A percentile compares a stretch with the other conserved stretches of the same genome.
These are phyloP conservation scores for Trogon melanurus DNA, from an alignment of 2,113 vertebrate species.

Conservation along the genomic window DNA sequence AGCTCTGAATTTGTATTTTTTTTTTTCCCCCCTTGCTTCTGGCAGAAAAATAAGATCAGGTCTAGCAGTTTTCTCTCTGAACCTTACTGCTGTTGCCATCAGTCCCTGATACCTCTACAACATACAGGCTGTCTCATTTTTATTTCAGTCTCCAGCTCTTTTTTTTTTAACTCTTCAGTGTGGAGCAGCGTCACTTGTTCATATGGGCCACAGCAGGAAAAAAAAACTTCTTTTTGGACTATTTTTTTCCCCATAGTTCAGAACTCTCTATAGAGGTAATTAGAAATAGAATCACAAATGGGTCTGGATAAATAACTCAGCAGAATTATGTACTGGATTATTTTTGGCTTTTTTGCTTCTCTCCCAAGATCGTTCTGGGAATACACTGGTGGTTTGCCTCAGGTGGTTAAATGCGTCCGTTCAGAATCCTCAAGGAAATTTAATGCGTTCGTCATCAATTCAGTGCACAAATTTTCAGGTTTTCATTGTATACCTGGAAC, in stretches of 20 bases:
- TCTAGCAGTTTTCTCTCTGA: conserved; percentile 32
- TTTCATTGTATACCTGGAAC: not conserved
- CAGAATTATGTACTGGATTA: not conserved
- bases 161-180: not conserved
- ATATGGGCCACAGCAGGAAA: not conserved
- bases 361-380: not conserved
- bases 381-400: not conserved
- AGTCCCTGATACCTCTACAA: not conserved
- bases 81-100: not conserved
- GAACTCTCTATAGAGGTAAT: conserved; percentile 28
- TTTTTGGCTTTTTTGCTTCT: not conserved
- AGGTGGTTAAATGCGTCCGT: not conserved
- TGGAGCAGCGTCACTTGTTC: not conserved
- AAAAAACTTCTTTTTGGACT: not conserved
- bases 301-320: not conserved
- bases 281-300: not conserved
- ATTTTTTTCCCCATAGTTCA: not conserved
- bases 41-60: conserved; percentile 32
- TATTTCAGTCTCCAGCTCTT: not conserved
- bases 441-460: not conserved
- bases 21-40: not conserved
- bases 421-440: not conserved
- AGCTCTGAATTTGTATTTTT: not conserved
- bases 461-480: not conserved
- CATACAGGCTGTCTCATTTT: not conserved